Conservation (phyloP, 2,797 vertebrate genomes). For the Chelonia mydas region DNA sequence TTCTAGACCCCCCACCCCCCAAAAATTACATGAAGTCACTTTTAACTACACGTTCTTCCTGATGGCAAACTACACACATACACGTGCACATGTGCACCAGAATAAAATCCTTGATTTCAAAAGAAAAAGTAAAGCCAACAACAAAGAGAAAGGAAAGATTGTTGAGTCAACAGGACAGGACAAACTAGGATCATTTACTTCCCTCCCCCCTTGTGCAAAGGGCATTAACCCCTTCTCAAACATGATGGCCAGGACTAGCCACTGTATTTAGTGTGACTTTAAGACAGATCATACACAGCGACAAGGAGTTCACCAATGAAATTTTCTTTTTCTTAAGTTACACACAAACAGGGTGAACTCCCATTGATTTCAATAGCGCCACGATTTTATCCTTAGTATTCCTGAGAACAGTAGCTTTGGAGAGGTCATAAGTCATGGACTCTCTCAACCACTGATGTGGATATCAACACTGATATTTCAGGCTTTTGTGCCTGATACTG, state of each 20-base stretch:
- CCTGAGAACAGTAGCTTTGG: background rate
- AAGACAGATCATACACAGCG: background rate
- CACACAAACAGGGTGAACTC: background rate
- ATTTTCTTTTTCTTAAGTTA: background rate
- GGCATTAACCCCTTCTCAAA: background rate
- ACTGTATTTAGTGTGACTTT: background rate
- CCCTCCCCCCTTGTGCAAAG: background rate
- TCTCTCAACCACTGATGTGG: background rate
- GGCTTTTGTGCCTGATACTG: background rate
- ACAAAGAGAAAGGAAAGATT: background rate
- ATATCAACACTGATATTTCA: background rate
- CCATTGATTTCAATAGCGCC: background rate
- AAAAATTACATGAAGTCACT: background rate
- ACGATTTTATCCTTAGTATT: background rate
- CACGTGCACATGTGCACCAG: fast-evolving
- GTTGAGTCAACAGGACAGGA: background rate
- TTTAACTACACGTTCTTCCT: background rate
- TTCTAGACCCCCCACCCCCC: constrained; percentile 80
- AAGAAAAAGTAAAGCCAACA: background rate
- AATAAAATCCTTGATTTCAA: fast-evolving
- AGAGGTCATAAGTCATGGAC: background rate
- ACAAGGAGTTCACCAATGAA: background rate
- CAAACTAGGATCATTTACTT: background rate
- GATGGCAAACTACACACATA: fast-evolving
- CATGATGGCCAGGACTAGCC: fast-evolving